phyloP scores from a whole-genome alignment of 1,140 invertebrate species.

The Drosophila punjabiensis region DNA sequence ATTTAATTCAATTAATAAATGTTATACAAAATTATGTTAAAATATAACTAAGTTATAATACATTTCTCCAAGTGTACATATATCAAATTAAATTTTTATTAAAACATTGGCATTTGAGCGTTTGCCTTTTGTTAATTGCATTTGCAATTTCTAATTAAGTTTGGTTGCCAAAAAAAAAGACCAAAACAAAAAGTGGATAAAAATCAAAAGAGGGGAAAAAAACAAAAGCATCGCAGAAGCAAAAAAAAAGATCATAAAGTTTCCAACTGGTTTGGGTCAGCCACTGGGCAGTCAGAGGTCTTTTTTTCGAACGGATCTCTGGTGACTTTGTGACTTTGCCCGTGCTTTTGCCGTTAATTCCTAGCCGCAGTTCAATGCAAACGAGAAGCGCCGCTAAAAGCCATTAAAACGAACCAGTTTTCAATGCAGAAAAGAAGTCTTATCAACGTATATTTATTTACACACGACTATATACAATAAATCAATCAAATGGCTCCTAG shows the following conservation, averaged over 20 bases:
- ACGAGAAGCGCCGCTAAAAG: constrained; percentile 63
- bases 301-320: constrained; percentile 42
- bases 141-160: constrained; percentile 83
- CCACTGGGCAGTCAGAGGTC: constrained; percentile 37
- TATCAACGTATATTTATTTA: constrained; percentile 73
- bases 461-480: constrained; percentile 57
- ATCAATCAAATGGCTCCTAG: constrained; percentile 30
- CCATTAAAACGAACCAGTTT: constrained; percentile 71
- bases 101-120: constrained; percentile 56
- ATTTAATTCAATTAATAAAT: not conserved
- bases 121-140: constrained; percentile 70
- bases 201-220: constrained; percentile 23
- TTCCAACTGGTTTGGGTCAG: constrained; percentile 57
- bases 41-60: not conserved
- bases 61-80: constrained; percentile 4
- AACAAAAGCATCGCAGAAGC: constrained; percentile 15
- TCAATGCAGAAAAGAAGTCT: constrained; percentile 55
- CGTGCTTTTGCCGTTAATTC: constrained; percentile 64
- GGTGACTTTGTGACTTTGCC: constrained; percentile 46
- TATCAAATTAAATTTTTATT: constrained; percentile 62
- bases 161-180: constrained; percentile 58
- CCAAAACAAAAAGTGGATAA: constrained; percentile 6
- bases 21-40: too few relatives aligned
- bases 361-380: constrained; percentile 75
- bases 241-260: constrained; percentile 40